Evolutionary conservation across 2,797 vertebrate genomes (phyloP), one percentile per base, ranked within the genome.

Genomic region (Sorex maritimensis): DNA sequence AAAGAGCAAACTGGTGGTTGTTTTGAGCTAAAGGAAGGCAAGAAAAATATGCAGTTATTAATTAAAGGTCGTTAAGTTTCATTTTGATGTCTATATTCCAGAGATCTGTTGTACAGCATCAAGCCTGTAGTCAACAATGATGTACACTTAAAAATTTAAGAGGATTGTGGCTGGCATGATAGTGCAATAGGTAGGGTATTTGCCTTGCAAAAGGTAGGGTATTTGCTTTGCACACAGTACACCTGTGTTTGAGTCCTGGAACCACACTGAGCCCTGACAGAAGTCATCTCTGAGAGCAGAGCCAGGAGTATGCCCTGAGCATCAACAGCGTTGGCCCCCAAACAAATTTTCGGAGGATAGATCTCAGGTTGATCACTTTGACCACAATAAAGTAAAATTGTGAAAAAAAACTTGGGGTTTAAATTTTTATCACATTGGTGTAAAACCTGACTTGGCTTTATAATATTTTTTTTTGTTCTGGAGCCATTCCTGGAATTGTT

Each of bases 381-480:
- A 89, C 78, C 58, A 63, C 41, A 81, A 21, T 81, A 81, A 72
- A 81, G 44, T 80, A 61, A 72, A 71, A 68, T 75, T 74, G 55
- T 55, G 82, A 72, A 58, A 75, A 49, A 87, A 78, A n/a, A 1
- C n/a, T 6, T 71, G 52, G 10, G 8, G 78, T 79, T 88, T 86
- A 90, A 77, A 75, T 77, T 82, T 63, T 8, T 3, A 83, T 86
- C 86, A 23, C 17, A 83, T 68, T 24, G 63, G 78, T 87, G 26
- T 88, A 90, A 92, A 93, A 83, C 38, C 77, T 28, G 34, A 17
- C 73, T 68, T 68, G 34, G 13, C 73, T 68, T 68, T 68, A n/a
- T n/a, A 68, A n/a, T 68, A n/a, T 6, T 14, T 55, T 55, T 55
- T 55, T 14, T 14, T 55, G 52, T 15, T 55, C 14, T 55, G 52